Evolutionary conservation across 2,113 vertebrate species (phyloP).

Genomic region (Alligator mississippiensis): DNA sequence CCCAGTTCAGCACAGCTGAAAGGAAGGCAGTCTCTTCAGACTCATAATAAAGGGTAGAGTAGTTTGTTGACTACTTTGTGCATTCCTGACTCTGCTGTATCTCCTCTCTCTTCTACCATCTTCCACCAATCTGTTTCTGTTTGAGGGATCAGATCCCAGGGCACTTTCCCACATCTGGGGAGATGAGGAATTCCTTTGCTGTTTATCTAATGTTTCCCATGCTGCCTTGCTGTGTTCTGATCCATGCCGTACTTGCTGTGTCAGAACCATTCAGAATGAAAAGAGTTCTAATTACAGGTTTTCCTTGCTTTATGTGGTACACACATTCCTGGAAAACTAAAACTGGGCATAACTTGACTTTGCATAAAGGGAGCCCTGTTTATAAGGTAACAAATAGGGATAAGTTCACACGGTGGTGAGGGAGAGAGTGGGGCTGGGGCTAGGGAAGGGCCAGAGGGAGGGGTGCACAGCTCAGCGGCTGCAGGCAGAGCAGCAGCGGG

Average conservation of each 20-base stretch:
- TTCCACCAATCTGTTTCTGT: neutral
- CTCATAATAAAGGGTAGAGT: neutral
- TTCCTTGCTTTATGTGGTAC: no score
- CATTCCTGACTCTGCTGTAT: neutral
- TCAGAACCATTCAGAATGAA: neutral
- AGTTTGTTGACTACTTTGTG: neutral
- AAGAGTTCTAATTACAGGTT: neutral
- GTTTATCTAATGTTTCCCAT: neutral
- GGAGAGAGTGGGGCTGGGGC: no score
- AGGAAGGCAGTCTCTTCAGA: neutral
- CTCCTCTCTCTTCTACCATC: neutral
- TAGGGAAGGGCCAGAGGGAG: no score
- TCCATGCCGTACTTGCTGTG: neutral
- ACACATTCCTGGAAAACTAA: no score
- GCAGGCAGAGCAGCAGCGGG: no score
- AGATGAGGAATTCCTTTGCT: neutral
- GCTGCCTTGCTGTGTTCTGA: neutral
- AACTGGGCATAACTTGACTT: no score
- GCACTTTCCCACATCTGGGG: neutral
- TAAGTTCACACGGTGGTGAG: no score
- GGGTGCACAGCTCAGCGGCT: no score
- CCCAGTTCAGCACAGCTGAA: neutral
- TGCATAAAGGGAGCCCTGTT: no score
- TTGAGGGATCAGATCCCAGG: neutral
- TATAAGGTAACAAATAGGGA: no score